phyloP scores from a whole-genome alignment of 2,113 vertebrate species.

The Phrynosoma blainvillii region DNA sequence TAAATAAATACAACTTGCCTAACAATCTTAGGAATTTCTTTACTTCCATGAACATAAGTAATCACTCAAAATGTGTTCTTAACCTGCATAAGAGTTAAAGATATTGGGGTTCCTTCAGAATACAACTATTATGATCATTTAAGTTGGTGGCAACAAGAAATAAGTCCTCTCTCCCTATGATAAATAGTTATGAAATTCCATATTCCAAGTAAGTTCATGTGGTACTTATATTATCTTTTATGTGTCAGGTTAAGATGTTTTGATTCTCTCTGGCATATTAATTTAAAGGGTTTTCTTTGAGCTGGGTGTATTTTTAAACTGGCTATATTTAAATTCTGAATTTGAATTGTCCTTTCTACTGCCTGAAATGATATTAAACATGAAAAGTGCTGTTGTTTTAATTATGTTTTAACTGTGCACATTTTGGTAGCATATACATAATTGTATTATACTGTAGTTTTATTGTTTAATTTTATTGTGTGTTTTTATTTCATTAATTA shows the following conservation, averaged over 20 bases:
- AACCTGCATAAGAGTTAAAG: neutral
- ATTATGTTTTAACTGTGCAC: neutral
- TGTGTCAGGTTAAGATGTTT: neutral
- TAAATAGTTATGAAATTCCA: no score
- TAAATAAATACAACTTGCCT: neutral
- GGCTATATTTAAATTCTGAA: neutral
- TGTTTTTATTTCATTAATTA: no score
- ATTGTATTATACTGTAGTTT: neutral
- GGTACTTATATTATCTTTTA: neutral
- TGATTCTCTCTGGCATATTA: neutral
- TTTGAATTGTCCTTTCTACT: neutral
- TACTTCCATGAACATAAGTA: neutral
- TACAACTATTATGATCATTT: no score
- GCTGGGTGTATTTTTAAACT: no score
- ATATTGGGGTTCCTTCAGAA: neutral
- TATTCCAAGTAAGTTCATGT: neutral
- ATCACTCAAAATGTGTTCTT: neutral
- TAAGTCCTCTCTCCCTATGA: no score
- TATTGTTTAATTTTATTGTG: neutral
- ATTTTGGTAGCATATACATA: neutral
- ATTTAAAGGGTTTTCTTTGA: neutral
- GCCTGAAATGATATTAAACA: neutral
- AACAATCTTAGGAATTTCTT: neutral
- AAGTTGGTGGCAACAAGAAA: no score
- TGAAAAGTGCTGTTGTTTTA: neutral